These are phyloP conservation scores for Ephestia elutella DNA, from an alignment of 1,140 invertebrate genomes.

Conservation along the genomic window DNA sequence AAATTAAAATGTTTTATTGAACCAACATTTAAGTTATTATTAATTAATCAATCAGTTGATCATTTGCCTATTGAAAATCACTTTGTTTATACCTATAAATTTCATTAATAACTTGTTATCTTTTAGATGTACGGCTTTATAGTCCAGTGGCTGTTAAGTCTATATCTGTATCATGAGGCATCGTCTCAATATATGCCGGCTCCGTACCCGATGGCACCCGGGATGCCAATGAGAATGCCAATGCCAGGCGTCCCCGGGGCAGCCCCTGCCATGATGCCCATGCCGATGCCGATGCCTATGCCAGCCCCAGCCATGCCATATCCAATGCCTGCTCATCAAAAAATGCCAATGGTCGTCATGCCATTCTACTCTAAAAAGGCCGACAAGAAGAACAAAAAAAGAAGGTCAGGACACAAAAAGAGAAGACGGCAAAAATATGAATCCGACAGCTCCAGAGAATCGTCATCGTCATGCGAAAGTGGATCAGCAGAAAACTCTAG, in stretches of 20 bases:
- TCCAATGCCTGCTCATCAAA: conserved; percentile 22
- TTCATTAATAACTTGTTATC: too few relatives aligned
- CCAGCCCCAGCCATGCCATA: conserved; percentile 15
- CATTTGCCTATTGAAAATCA: too few relatives aligned
- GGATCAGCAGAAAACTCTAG: conserved; percentile 17
- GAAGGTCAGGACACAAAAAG: conserved; percentile 24
- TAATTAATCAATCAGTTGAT: too few relatives aligned
- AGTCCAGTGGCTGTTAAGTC: not conserved
- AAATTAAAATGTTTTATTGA: not conserved
- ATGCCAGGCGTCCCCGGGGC: conserved; percentile 10
- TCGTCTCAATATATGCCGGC: conserved; percentile 15
- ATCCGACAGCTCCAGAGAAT: conserved; percentile 15
- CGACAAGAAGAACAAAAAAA: conserved; percentile 14
- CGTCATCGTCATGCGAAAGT: conserved; percentile 24
- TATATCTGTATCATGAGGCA: not conserved
- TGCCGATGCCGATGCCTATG: conserved; percentile 18
- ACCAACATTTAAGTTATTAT: too few relatives aligned
- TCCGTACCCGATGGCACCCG: conserved; percentile 8
- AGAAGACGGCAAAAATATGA: conserved; percentile 23
- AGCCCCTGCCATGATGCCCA: conserved; percentile 17
- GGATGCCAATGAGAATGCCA: conserved; percentile 9
- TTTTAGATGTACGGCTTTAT: conserved; percentile 17
- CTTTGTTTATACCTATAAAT: too few relatives aligned
- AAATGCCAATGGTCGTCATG: conserved; percentile 44
- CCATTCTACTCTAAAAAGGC: conserved; percentile 37